Evolutionary conservation across 2,888 invertebrate species (phyloP).

Genomic region (Euplexia lucipara): DNA sequence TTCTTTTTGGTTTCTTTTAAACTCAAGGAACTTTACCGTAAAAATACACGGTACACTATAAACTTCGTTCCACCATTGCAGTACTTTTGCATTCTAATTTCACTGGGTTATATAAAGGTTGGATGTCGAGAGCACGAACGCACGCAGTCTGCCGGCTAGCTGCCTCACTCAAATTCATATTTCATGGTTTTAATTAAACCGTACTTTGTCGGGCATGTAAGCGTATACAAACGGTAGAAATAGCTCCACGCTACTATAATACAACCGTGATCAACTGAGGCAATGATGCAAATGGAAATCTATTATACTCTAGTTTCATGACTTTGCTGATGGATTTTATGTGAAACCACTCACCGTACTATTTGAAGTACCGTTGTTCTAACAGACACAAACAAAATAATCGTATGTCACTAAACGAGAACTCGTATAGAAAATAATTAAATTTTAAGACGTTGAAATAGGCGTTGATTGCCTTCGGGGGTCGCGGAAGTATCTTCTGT

Average conservation of each 20-base stretch:
- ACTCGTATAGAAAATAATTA: background rate
- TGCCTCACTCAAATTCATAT: conserved; percentile 39
- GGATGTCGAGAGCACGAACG: conserved; percentile 11
- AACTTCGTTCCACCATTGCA: too few species aligned
- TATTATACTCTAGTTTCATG: conserved; percentile 27
- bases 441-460: background rate
- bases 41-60: too few species aligned
- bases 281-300: conserved; percentile 40
- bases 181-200: conserved; percentile 61
- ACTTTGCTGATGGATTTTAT: conserved; percentile 19
- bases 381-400: conserved; percentile 1
- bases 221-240: conserved; percentile 29
- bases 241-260: conserved; percentile 24
- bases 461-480: too few species aligned
- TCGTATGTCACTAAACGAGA: background rate
- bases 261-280: conserved; percentile 22
- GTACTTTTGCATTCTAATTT: too few species aligned
- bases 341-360: conserved; percentile 13
- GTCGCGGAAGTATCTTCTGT: too few species aligned
- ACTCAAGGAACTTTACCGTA: too few species aligned
- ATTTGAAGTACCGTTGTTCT: conserved; percentile 15
- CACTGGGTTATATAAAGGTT: conserved; percentile 11
- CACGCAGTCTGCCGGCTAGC: conserved; percentile 8
- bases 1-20: too few species aligned
- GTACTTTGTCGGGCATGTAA: conserved; percentile 39